phyloP scores from a whole-genome alignment of 2,888 invertebrate genomes.

The Hipparchia semele region DNA sequence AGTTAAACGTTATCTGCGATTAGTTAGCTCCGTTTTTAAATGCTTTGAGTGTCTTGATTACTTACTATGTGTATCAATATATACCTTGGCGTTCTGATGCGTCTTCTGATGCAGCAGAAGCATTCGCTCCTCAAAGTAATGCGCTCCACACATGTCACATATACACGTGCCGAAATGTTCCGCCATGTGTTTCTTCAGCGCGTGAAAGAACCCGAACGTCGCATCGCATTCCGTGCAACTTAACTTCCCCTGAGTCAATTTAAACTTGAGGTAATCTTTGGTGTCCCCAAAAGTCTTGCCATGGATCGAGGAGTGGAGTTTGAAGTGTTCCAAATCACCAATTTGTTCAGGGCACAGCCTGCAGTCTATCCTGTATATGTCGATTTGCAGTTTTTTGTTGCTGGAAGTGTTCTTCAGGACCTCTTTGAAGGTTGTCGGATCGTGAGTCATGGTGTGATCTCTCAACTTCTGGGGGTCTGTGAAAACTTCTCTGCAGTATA shows the following conservation, averaged over 20 bases:
- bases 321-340: slow-evolving; percentile 54
- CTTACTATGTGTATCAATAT: too few species aligned
- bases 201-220: slow-evolving; percentile 62
- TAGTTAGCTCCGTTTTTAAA: too few species aligned
- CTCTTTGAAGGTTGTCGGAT: slow-evolving; percentile 57
- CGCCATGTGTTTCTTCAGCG: slow-evolving; percentile 73
- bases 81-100: too few species aligned
- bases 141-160: slow-evolving; percentile 68
- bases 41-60: too few species aligned
- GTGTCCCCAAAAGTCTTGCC: slow-evolving; percentile 48
- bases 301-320: slow-evolving; percentile 58
- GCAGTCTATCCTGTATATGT: slow-evolving; percentile 64
- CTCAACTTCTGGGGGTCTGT: slow-evolving; percentile 62
- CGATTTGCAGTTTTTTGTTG: slow-evolving; percentile 61
- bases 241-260: slow-evolving; percentile 54
- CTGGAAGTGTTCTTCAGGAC: slow-evolving; percentile 45
- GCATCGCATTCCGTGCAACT: slow-evolving; percentile 51
- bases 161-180: slow-evolving; percentile 73
- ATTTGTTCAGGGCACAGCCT: slow-evolving; percentile 60
- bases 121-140: slow-evolving; percentile 54
- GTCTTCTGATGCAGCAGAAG: neutral
- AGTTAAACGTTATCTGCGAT: too few species aligned
- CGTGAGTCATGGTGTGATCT: slow-evolving; percentile 63
- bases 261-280: slow-evolving; percentile 64
- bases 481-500: slow-evolving; percentile 54